Evolutionary conservation across 2,797 vertebrate genomes (phyloP), one percentile per base, ranked within the genome.

Genomic region (Ctenosaura bakeri): DNA sequence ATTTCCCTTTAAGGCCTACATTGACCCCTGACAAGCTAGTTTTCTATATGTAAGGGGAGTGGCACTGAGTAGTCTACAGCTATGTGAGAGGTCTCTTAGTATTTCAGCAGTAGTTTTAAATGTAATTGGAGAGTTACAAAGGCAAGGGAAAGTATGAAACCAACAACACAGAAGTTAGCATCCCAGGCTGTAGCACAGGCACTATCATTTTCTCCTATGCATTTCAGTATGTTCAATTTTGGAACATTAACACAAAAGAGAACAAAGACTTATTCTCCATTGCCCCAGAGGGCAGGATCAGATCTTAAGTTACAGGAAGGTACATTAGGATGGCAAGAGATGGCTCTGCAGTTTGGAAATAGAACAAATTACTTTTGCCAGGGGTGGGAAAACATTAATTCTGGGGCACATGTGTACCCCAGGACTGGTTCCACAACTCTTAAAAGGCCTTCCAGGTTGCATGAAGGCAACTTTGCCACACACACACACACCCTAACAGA

Each of bases 21-120:
- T 62, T 62, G 59, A 62, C 20, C 20, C 59, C 59, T 6, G n/a
- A 12, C 54, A 42, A 10, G 35, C 10, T 46, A 78, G 73, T 59
- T 32, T 62, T 42, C 73, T 77, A 42, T 32, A 26, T 46, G 42
- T 6, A 59, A 20, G 32, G 32, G 56, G 32, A 29, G 35, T 86
- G 71, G 71, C 71, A 74, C 71, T 22, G 32, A 52, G 8, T 38
- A 56, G 71, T 13, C 50, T 6, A 74, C n/a, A 76, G 32, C 84
- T 86, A n/a, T 74, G 84, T 13, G 35, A 86, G 76, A 42, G 50
- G 50, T 32, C 50, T 76, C 35, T n/a, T 86, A 66, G 26, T 20
- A 35, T 74, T 76, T 74, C 18, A 86, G 71, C 46, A 76, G 52
- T 50, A 76, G 52, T 52, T 76, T 56, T 76, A 76, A 86, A 74